These are phyloP conservation scores for Bombus sibiricus DNA, from an alignment of 1,140 invertebrate species.

Conservation along the genomic window DNA sequence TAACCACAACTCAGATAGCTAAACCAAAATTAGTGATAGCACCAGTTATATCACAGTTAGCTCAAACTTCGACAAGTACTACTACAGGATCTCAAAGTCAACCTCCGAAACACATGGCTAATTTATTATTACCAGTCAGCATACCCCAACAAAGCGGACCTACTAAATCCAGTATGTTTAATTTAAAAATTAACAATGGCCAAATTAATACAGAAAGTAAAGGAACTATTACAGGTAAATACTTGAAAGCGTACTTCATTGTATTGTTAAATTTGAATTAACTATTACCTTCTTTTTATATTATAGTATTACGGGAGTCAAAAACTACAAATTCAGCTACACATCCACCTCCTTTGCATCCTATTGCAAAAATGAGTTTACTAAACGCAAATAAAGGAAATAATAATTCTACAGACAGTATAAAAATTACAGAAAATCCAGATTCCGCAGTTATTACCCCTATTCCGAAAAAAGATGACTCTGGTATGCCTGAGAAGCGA, in stretches of 20 bases:
- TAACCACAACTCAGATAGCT: slow-evolving; percentile 75
- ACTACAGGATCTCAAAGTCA: slow-evolving; percentile 77
- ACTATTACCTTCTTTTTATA: slow-evolving; percentile 43
- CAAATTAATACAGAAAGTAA: slow-evolving; percentile 81
- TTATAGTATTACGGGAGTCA: slow-evolving; percentile 79
- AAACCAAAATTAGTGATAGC: slow-evolving; percentile 83
- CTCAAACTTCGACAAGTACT: slow-evolving; percentile 79
- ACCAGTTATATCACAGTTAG: slow-evolving; percentile 78
- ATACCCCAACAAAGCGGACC: slow-evolving; percentile 77
- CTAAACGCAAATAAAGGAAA: slow-evolving; percentile 71
- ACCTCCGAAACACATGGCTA: slow-evolving; percentile 79
- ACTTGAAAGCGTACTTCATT: slow-evolving; percentile 4
- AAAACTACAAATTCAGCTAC: slow-evolving; percentile 77
- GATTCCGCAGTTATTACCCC: slow-evolving; percentile 80
- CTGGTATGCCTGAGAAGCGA: slow-evolving; percentile 73
- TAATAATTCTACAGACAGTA: slow-evolving; percentile 75
- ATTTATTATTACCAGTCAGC: slow-evolving; percentile 81
- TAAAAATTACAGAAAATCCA: slow-evolving; percentile 81
- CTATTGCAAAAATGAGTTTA: slow-evolving; percentile 80
- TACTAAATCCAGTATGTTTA: slow-evolving; percentile 81
- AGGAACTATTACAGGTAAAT: slow-evolving; percentile 81
- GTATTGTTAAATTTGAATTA: slow-evolving; percentile 20
- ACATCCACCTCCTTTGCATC: slow-evolving; percentile 80
- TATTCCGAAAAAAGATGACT: slow-evolving; percentile 79
- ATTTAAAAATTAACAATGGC: slow-evolving; percentile 84